Base-by-base conservation (phyloP, 2,888 invertebrate genomes). In the Ellobium chinense region DNA sequence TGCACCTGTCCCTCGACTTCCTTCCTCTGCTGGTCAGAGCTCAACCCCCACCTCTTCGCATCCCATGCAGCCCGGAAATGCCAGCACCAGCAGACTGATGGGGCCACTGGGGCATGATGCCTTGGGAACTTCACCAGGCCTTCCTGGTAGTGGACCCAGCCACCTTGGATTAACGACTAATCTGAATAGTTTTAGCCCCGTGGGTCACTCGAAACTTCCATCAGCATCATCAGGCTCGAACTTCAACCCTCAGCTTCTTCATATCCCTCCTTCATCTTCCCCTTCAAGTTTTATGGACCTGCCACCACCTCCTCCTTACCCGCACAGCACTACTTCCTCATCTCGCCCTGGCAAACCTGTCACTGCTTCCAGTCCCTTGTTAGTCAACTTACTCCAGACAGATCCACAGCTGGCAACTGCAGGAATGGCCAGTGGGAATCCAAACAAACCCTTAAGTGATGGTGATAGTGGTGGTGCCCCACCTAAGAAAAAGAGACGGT, bases 301-400 rank as follows among this genome's bases (percentile, higher is more conserved):
- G 76, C 82, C 89, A 56, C 90, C 90, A 54, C 91, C 91, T 24
- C 91, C 91, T 65, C 90, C 90, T 18, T 89, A 89, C 12, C 88
- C 88, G 70, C 89, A 87, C 36, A 85, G 87, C 78, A 65, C 80
- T 73, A 85, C 85, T 80, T 83, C 83, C 62, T 82, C 85, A 56
- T 89, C 90, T 85, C 86, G 87, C 60, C 85, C 85, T 58, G 84
- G 87, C 56, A 87, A 88, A 78, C 88, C 85, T 63, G 86, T 87
- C n/a, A 87, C 90, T 36, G 89, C 97, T 95, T 85, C 93, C 70
- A 98, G 97, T 91, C 98, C 98, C 31, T 94, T 98, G 86, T 94
- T 98, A 85, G 98, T 98, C 46, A 98, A 98, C 93, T 94, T 98
- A 87, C 94, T 98, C 88, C 98, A 98, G 94, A 98, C 97, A 91